A percentile compares a stretch with the other conserved stretches of the same genome.
phyloP scores from a whole-genome alignment of 2,797 vertebrate genomes.

The Loriculus beryllinus region DNA sequence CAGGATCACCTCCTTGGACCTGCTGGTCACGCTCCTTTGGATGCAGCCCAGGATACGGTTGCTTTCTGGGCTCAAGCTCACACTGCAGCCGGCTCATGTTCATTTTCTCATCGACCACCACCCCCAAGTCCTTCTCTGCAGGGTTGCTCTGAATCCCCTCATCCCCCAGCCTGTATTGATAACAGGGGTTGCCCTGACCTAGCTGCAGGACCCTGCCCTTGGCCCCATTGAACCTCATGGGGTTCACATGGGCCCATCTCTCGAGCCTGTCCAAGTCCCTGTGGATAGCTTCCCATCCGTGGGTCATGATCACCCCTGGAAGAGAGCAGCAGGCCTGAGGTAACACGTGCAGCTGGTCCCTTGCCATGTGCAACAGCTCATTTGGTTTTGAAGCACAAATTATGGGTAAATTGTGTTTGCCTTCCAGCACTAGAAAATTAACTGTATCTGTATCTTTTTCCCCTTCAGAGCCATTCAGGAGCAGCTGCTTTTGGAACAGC shows the following conservation, averaged over 20 bases:
- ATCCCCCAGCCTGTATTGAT: neutral
- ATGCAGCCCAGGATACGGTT: neutral
- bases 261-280: neutral
- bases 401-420: neutral
- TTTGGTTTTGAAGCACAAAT: neutral
- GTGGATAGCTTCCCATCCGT: neutral
- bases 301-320: rapidly evolving
- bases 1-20: too few species aligned
- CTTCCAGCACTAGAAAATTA: neutral
- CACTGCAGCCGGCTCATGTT: neutral
- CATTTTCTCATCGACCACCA: neutral
- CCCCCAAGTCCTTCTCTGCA: neutral
- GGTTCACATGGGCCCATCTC: neutral
- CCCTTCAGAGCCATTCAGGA: neutral
- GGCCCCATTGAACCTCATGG: neutral
- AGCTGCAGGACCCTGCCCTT: neutral
- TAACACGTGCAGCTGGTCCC: rapidly evolving
- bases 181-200: neutral
- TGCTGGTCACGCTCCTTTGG: neutral
- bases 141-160: neutral
- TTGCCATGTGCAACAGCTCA: rapidly evolving
- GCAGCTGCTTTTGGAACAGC: neutral
- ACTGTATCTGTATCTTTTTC: neutral
- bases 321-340: neutral
- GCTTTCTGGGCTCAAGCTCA: neutral